phyloP scores from a whole-genome alignment of 1,140 invertebrate genomes.

The Bombus superbus region DNA sequence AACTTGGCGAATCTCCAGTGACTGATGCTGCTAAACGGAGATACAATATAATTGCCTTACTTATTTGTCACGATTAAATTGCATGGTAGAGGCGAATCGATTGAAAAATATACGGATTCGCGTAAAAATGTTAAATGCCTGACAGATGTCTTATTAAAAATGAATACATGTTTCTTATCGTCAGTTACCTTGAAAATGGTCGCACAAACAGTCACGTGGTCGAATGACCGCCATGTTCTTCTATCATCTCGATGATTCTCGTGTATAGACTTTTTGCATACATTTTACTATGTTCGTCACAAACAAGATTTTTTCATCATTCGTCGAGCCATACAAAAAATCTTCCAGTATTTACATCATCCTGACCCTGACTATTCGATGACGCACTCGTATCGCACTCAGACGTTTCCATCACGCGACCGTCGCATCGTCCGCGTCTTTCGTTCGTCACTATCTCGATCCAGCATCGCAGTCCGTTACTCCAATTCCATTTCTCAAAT shows the following conservation, averaged over 20 bases:
- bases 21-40: slow-evolving; percentile 18
- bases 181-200: slow-evolving; percentile 12
- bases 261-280: not conserved
- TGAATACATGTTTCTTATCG: no score
- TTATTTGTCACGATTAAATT: slow-evolving; percentile 8
- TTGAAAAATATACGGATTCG: no score
- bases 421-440: slow-evolving; percentile 2
- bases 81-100: not conserved
- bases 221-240: slow-evolving; percentile 36
- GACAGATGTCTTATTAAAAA: not conserved
- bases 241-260: not conserved
- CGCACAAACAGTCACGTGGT: slow-evolving; percentile 26
- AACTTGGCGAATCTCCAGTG: slow-evolving; percentile 58
- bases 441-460: not conserved
- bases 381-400: not conserved
- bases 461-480: no score
- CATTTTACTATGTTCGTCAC: not conserved
- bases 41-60: slow-evolving; percentile 30
- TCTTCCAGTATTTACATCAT: not conserved
- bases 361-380: not conserved
- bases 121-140: no score
- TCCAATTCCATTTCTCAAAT: not conserved
- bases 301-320: not conserved
- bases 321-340: not conserved
- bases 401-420: not conserved